Base-by-base conservation (phyloP, 2,888 invertebrate species). In the Norana najaformis region DNA sequence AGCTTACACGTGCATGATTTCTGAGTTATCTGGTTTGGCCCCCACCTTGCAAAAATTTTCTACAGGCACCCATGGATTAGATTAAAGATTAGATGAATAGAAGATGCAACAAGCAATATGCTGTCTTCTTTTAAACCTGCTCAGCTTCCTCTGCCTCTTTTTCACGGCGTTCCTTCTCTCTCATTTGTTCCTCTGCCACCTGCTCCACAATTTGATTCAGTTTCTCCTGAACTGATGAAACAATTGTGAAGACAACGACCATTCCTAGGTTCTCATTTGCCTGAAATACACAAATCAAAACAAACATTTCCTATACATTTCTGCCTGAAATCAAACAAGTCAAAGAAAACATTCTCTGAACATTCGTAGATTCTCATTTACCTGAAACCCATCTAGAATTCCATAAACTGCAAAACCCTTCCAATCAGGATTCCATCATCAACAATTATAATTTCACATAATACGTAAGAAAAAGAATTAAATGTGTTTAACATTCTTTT, bases 231-330 rank as follows among this genome's bases (percentile, higher is more conserved):
- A 98, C 97, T 37, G 97, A 97, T 83, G 98, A 98, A 20, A 99
- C 98, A 93, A 99, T 95, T 38, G 98, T 98, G 94, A 99, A 99
- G 85, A 99, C 96, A 98, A 99, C 98, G 82, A 98, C 99, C 97
- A 98, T 98, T 2, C 99, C 99, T 90, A 99, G 94, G 95, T 98
- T 98, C 94, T 98, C 98, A 92, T 97, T 96, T 90, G 92, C 91
- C 92, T 92, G 83, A 20, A 53, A 90, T 14, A 16, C 36, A 82
- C 83, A 16, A 90, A 89, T 83, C 23, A 47, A 89, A 47, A 69
- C 20, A 82, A n/a, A 89, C 35, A 88, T 41, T 13, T 30, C 20
- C 37, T 41, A 83, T 1, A 37, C 20, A 69, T n/a, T 69, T n/a
- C n/a, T 69, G 36, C 82, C 23, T 8, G 30, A 35, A 69, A 69